A percentile compares a stretch with the other conserved stretches of the same genome.
Evolutionary conservation across 2,113 vertebrate species (phyloP).

Genomic region (Chionodraco myersi): DNA sequence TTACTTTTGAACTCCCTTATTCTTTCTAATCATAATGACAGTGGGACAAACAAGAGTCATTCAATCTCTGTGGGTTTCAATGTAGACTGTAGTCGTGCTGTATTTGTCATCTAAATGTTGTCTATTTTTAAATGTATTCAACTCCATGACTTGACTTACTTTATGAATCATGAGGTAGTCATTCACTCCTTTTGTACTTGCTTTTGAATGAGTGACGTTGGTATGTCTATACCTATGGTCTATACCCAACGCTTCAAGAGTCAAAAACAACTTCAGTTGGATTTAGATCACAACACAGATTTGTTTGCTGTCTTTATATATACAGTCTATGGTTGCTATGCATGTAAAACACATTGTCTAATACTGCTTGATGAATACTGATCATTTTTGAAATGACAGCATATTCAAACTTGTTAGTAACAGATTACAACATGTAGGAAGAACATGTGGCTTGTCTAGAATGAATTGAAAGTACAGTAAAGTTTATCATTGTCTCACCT

Average conservation of each 20-base stretch:
- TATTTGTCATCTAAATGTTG: neutral
- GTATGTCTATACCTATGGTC: constrained; percentile 11
- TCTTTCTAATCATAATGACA: neutral
- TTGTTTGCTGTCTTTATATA: constrained; percentile 18
- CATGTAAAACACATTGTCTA: neutral
- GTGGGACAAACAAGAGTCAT: neutral
- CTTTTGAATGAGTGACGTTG: neutral
- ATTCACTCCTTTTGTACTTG: neutral
- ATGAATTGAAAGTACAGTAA: neutral
- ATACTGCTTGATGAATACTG: neutral
- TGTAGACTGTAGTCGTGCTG: neutral
- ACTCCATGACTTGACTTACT: neutral
- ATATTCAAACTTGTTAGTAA: neutral
- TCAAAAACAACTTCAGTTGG: neutral
- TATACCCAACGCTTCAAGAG: constrained; percentile 8
- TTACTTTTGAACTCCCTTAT: neutral
- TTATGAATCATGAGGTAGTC: constrained; percentile 26
- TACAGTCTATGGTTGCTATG: constrained; percentile 23
- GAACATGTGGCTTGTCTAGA: neutral
- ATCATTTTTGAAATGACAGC: neutral
- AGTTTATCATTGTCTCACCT: neutral
- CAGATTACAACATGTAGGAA: neutral
- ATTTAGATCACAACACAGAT: neutral
- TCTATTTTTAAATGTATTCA: neutral
- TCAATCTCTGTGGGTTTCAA: constrained; percentile 5